phyloP scores from a whole-genome alignment of 2,113 vertebrate genomes.

The Trachemys scripta region DNA sequence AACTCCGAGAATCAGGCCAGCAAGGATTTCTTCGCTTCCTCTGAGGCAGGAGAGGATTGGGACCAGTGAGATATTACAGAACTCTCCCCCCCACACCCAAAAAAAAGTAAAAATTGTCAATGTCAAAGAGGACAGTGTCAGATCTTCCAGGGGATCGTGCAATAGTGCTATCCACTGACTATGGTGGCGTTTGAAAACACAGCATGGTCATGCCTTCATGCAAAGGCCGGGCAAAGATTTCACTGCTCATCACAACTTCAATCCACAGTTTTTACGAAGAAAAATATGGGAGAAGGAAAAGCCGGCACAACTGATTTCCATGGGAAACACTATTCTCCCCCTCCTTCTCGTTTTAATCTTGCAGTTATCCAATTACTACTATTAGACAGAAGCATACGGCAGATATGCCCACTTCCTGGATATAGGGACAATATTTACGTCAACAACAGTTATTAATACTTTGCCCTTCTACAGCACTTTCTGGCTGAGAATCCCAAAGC shows the following conservation, averaged over 20 bases:
- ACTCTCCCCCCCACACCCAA: neutral
- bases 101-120: neutral
- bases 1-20: neutral
- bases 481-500: slow-evolving; percentile 26
- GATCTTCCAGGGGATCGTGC: neutral
- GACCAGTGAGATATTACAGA: neutral
- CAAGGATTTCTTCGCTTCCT: neutral
- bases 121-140: rapidly evolving
- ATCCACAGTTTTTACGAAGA: neutral
- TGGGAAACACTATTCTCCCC: neutral
- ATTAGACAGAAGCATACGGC: neutral
- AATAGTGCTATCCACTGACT: rapidly evolving
- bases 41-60: neutral
- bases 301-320: neutral
- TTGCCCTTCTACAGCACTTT: slow-evolving; percentile 2
- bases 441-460: slow-evolving; percentile 61
- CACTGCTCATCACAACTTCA: neutral
- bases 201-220: neutral
- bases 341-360: neutral
- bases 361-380: neutral
- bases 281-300: neutral
- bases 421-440: slow-evolving; percentile 38
- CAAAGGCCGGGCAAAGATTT: neutral
- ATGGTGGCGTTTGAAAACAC: neutral
- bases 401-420: neutral